Conservation (phyloP, 1,140 invertebrate species). For the Kradibia gibbosae region DNA sequence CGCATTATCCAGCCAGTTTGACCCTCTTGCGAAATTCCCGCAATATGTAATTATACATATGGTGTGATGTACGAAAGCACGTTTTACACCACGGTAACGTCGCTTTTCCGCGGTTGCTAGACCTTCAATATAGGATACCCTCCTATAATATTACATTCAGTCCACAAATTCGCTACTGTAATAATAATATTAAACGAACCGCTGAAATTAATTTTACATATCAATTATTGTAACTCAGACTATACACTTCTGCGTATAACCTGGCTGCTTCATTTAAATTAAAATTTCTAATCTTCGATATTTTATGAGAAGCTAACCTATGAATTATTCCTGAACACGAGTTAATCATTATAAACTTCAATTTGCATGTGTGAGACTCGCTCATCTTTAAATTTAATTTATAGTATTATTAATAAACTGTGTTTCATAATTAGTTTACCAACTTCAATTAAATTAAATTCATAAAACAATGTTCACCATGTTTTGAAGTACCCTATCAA, state of each 20-base stretch:
- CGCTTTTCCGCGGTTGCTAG: neutral
- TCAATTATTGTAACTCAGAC: neutral
- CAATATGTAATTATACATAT: conserved; percentile 35
- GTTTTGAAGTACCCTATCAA: too few relatives aligned
- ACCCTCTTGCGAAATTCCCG: conserved; percentile 33
- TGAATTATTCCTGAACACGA: neutral
- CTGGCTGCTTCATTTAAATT: neutral
- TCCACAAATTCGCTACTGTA: neutral
- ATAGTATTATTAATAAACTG: too few relatives aligned
- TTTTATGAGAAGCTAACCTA: neutral
- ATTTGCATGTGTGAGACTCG: too few relatives aligned
- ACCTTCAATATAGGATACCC: too few relatives aligned
- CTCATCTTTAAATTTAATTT: too few relatives aligned
- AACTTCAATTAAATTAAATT: too few relatives aligned
- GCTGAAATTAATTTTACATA: conserved; percentile 31
- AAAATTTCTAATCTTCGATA: neutral
- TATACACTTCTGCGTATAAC: neutral
- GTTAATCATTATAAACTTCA: too few relatives aligned
- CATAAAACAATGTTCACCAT: too few relatives aligned
- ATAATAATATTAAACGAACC: neutral
- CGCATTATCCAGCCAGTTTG: conserved; percentile 19
- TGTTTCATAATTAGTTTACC: too few relatives aligned
- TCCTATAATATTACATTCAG: neutral
- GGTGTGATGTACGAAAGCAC: conserved; percentile 8
- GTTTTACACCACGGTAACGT: conserved; percentile 37